These are phyloP conservation scores for Chelonus insularis DNA, from an alignment of 1,140 invertebrate genomes.

Conservation along the genomic window DNA sequence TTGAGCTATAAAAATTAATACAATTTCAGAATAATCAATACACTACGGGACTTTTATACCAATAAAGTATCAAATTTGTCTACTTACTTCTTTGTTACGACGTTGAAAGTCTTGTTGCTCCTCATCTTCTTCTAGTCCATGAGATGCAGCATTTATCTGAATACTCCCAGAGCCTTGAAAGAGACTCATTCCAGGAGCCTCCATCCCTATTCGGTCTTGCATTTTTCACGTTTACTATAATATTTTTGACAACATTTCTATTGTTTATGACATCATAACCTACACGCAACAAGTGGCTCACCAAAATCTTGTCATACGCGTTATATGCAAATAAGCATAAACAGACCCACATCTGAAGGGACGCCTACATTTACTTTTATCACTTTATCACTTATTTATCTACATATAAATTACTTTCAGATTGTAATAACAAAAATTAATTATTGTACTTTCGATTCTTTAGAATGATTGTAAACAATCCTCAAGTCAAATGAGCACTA, in stretches of 20 bases:
- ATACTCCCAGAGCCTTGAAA: conserved; percentile 52
- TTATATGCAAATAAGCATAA: conserved; percentile 21
- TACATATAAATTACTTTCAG: background rate
- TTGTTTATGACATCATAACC: conserved; percentile 59
- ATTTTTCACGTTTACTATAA: conserved; percentile 32
- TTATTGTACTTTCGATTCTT: background rate
- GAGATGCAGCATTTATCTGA: conserved; percentile 43
- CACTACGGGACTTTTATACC: background rate
- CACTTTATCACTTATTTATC: conserved; percentile 1
- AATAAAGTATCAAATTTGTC: no score
- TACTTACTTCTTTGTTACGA: conserved; percentile 49
- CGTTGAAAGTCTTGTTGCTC: conserved; percentile 52
- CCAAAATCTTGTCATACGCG: conserved; percentile 25
- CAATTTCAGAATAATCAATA: background rate
- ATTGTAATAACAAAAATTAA: background rate
- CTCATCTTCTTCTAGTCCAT: conserved; percentile 52
- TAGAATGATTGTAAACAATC: conserved; percentile 53
- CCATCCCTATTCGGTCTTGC: conserved; percentile 46
- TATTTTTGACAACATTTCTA: conserved; percentile 45
- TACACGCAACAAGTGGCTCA: conserved; percentile 55
- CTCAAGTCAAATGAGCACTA: conserved; percentile 45
- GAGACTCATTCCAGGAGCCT: conserved; percentile 53
- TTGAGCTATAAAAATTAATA: no score
- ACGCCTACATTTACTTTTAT: conserved; percentile 27
- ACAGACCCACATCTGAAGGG: conserved; percentile 13